Conservation (phyloP, 2,797 vertebrate species). For the Chrosomus eos region DNA sequence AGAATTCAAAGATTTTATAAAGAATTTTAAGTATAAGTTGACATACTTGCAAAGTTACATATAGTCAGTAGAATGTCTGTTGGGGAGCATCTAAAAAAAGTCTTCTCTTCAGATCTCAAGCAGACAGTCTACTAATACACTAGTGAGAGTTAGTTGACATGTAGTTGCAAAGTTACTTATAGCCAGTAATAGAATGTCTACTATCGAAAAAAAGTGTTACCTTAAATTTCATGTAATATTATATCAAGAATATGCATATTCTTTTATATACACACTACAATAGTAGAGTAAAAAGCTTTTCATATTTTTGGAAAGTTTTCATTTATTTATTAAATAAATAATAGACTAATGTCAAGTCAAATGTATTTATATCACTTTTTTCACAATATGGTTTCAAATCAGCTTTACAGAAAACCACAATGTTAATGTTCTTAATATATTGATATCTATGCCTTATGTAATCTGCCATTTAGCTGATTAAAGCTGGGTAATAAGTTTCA, state of each 20-base stretch:
- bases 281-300: too few species aligned
- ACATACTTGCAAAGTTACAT: too few species aligned
- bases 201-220: background rate
- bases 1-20: background rate
- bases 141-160: too few species aligned
- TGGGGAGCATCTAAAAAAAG: background rate
- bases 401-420: background rate
- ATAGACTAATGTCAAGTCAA: background rate
- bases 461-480: background rate
- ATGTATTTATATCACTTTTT: too few species aligned
- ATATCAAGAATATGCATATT: background rate
- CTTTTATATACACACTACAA: too few species aligned
- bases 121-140: background rate
- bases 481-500: background rate
- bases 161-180: background rate
- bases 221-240: background rate
- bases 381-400: background rate
- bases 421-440: background rate
- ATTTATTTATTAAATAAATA: slow-evolving; percentile 9
- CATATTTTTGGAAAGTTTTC: slow-evolving; percentile 49
- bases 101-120: too few species aligned
- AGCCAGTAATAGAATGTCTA: background rate
- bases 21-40: background rate
- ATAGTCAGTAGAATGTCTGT: too few species aligned
- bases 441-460: background rate